Conservation (phyloP, 1,140 invertebrate species). For the Bradynema listronoti region DNA sequence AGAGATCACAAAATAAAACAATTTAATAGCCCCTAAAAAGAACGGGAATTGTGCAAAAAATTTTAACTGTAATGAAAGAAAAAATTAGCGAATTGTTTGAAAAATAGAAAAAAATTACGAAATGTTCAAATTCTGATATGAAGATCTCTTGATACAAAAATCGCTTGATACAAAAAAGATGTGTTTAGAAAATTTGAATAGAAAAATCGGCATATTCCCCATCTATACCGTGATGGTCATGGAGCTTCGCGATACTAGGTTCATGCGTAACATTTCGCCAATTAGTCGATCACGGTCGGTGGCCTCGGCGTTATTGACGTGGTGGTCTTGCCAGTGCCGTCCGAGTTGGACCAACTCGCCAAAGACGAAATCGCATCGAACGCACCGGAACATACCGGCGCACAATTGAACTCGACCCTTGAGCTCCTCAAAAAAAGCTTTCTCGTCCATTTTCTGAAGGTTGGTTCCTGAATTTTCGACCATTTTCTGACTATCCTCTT, state of each 20-base stretch:
- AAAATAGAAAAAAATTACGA: not conserved
- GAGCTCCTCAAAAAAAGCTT: too few relatives aligned
- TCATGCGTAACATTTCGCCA: not conserved
- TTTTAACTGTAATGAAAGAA: not conserved
- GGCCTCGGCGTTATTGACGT: not conserved
- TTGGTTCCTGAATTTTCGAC: too few relatives aligned
- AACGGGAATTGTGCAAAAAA: too few relatives aligned
- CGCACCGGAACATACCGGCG: not conserved
- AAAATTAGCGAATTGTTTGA: not conserved
- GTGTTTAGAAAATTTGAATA: not conserved
- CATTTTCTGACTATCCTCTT: too few relatives aligned
- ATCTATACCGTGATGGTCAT: not conserved
- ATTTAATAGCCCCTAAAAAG: too few relatives aligned
- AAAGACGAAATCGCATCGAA: slow-evolving; percentile 1
- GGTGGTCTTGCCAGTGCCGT: not conserved
- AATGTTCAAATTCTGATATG: not conserved
- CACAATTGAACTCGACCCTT: too few relatives aligned
- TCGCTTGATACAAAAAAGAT: not conserved
- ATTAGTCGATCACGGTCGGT: slow-evolving; percentile 2
- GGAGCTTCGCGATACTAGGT: slow-evolving; percentile 6
- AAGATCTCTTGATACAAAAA: too few relatives aligned
- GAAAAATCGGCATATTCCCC: not conserved
- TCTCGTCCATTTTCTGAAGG: too few relatives aligned
- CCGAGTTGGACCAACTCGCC: not conserved
- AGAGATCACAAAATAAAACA: too few relatives aligned